These are phyloP conservation scores for Phylloscopus collybita DNA, from an alignment of 2,797 vertebrate species.

Conservation along the genomic window DNA sequence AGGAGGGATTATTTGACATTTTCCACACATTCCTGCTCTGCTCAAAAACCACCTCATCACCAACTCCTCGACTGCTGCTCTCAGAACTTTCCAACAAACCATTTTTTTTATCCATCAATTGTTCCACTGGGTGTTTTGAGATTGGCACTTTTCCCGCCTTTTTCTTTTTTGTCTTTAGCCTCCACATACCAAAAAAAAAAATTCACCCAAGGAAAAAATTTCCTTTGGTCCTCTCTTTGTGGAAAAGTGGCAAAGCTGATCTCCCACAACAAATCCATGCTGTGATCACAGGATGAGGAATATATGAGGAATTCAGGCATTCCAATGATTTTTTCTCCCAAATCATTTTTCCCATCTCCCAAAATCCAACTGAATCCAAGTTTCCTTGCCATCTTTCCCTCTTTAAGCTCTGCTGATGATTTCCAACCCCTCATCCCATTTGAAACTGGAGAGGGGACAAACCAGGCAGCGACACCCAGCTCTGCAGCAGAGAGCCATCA, in stretches of 20 bases:
- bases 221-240: too few relatives aligned
- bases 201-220: background rate
- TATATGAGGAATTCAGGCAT: background rate
- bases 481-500: fast-evolving
- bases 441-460: fast-evolving
- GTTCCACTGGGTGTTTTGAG: background rate
- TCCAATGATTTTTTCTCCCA: background rate
- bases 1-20: background rate
- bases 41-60: background rate
- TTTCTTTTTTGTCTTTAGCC: background rate
- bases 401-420: background rate
- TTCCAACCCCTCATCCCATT: background rate
- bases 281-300: too few relatives aligned
- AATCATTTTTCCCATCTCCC: fast-evolving
- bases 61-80: background rate
- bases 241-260: background rate
- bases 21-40: background rate
- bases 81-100: background rate
- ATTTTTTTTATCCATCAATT: background rate
- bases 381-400: background rate
- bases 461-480: fast-evolving
- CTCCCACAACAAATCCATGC: background rate
- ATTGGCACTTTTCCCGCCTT: background rate
- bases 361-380: fast-evolving
- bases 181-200: background rate